These are phyloP conservation scores for Pseudonaja textilis DNA, from an alignment of 2,113 vertebrate species.

Conservation along the genomic window DNA sequence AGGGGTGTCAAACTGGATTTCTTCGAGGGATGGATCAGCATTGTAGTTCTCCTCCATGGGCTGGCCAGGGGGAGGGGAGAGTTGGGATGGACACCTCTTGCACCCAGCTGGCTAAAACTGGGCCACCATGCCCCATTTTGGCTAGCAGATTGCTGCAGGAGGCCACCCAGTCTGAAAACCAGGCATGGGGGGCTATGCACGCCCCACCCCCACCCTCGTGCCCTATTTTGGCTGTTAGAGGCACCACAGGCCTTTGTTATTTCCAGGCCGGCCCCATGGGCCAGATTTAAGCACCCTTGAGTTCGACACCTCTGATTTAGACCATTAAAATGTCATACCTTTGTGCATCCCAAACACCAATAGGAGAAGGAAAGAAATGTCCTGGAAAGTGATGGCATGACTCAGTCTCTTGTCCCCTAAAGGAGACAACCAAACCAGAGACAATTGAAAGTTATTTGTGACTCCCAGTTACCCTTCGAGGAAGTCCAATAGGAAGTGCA, in stretches of 20 bases:
- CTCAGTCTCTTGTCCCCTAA: neutral
- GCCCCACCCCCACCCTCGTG: fast-evolving
- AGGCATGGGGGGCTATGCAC: too few species aligned
- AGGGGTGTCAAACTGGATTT: neutral
- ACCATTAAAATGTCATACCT: neutral
- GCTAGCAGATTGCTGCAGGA: too few species aligned
- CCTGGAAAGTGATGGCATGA: neutral
- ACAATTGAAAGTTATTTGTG: neutral
- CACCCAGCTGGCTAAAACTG: too few species aligned
- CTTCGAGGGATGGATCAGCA: too few species aligned
- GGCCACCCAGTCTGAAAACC: too few species aligned
- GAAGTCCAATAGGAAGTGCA: neutral
- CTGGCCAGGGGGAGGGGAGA: too few species aligned
- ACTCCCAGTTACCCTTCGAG: neutral
- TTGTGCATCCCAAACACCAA: neutral
- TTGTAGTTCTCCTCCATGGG: too few species aligned
- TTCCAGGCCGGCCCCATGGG: too few species aligned
- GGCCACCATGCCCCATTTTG: too few species aligned
- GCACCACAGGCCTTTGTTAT: too few species aligned
- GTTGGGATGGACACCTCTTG: too few species aligned
- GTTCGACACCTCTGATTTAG: neutral
- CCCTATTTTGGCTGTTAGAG: too few species aligned
- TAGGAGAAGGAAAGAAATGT: neutral
- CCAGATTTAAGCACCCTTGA: neutral
- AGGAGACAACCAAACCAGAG: neutral